phyloP scores from a whole-genome alignment of 2,888 invertebrate genomes.

The Sturmia bella region DNA sequence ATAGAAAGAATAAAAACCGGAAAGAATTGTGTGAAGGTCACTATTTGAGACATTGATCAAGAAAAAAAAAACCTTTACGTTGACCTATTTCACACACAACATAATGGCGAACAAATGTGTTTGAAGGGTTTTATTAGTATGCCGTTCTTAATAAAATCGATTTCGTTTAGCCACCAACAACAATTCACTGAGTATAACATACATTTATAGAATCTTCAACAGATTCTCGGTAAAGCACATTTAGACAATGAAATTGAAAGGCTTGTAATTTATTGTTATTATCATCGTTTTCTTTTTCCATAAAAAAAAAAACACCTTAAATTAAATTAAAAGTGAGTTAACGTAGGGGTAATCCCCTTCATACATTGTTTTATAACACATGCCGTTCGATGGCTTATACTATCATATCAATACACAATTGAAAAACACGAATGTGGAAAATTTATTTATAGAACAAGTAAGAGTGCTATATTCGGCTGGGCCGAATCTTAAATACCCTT shows the following conservation, averaged over 20 bases:
- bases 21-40: constrained; percentile 3
- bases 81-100: too few species aligned
- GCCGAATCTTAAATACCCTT: too few species aligned
- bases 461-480: too few species aligned
- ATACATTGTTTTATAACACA: background rate
- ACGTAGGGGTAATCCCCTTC: constrained; percentile 9
- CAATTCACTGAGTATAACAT: too few species aligned
- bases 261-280: background rate
- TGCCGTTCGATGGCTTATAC: background rate
- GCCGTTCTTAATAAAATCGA: too few species aligned
- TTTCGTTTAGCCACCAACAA: too few species aligned
- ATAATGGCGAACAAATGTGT: too few species aligned
- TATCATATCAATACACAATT: background rate
- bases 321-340: background rate
- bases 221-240: background rate
- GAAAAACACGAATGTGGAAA: background rate
- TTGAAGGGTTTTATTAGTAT: too few species aligned
- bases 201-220: too few species aligned
- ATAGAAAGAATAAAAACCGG: constrained; percentile 9
- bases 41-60: background rate
- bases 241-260: constrained; percentile 1
- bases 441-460: background rate
- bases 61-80: too few species aligned
- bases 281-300: background rate
- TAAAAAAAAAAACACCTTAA: background rate